These are phyloP conservation scores for Coenonympha arcania DNA, from an alignment of 2,888 invertebrate genomes.

Conservation along the genomic window DNA sequence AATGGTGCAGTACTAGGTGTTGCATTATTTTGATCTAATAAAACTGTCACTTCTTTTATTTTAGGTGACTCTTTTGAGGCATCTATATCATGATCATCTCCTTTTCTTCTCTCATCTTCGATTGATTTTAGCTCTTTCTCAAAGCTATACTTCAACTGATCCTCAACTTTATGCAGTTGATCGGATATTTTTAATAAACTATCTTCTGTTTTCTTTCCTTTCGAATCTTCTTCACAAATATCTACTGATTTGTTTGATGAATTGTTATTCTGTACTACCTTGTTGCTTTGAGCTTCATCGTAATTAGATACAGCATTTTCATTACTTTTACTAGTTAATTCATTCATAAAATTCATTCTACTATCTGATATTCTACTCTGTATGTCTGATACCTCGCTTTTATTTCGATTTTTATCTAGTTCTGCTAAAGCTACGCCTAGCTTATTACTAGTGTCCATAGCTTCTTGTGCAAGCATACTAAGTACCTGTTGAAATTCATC, in stretches of 20 bases:
- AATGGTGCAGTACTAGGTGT: conserved; percentile 45
- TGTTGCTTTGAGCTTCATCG: conserved; percentile 38
- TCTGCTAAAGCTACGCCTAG: conserved; percentile 79
- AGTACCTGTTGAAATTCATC: conserved; percentile 80
- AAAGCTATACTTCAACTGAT: conserved; percentile 63
- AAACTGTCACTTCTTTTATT: conserved; percentile 44
- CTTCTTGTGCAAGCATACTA: conserved; percentile 82
- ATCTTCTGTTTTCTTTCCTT: conserved; percentile 66
- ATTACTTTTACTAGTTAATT: conserved; percentile 52
- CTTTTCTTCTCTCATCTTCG: conserved; percentile 53
- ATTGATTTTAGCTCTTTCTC: conserved; percentile 65
- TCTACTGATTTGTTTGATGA: conserved; percentile 29
- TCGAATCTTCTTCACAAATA: conserved; percentile 36
- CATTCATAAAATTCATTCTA: conserved; percentile 64
- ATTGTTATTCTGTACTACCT: conserved; percentile 29
- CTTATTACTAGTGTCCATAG: conserved; percentile 81
- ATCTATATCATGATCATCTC: conserved; percentile 42
- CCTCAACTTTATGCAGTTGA: conserved; percentile 67
- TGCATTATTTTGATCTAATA: conserved; percentile 41
- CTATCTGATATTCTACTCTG: conserved; percentile 69
- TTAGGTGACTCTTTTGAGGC: conserved; percentile 33
- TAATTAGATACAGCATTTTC: conserved; percentile 43
- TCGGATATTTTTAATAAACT: conserved; percentile 67
- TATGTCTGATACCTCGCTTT: conserved; percentile 57
- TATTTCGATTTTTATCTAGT: conserved; percentile 67